Evolutionary conservation across 2,797 vertebrate genomes (phyloP).

Genomic region (Luscinia luscinia): DNA sequence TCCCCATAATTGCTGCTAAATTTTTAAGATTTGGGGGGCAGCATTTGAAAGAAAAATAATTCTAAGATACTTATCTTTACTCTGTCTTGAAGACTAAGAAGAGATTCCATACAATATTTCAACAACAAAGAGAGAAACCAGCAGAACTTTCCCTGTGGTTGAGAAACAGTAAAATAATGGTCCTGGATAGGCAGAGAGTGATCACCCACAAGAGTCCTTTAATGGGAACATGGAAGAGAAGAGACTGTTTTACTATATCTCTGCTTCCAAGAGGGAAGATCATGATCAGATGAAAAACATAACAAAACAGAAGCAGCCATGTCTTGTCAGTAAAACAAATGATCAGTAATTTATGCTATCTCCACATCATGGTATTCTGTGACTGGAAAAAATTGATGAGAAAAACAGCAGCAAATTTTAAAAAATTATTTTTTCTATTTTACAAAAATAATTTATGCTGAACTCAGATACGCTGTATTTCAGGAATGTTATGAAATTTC

Average conservation of each 20-base stretch:
- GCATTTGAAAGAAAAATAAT: not conserved
- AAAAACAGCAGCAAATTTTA: not conserved
- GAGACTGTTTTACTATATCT: not conserved
- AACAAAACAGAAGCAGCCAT: not conserved
- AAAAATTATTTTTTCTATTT: not conserved
- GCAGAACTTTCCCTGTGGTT: not conserved
- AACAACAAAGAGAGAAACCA: not conserved
- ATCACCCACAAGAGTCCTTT: not conserved
- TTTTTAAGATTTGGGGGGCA: slow-evolving; percentile 5
- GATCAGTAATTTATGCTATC: not conserved
- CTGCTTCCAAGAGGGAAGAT: not conserved
- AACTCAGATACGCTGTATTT: not conserved
- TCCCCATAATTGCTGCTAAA: not conserved
- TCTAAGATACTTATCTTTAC: not conserved
- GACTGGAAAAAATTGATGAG: not conserved
- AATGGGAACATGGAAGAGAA: not conserved
- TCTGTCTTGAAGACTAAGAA: not conserved
- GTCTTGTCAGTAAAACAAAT: not conserved
- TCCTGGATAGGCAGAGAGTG: not conserved
- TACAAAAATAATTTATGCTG: not conserved
- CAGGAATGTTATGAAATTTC: not conserved
- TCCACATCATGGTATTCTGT: not conserved
- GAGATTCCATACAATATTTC: not conserved
- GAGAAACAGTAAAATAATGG: slow-evolving; percentile 1
- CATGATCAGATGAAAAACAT: not conserved